Evolutionary conservation across 1,140 invertebrate species (phyloP).

Genomic region (Drosophila bifasciata): DNA sequence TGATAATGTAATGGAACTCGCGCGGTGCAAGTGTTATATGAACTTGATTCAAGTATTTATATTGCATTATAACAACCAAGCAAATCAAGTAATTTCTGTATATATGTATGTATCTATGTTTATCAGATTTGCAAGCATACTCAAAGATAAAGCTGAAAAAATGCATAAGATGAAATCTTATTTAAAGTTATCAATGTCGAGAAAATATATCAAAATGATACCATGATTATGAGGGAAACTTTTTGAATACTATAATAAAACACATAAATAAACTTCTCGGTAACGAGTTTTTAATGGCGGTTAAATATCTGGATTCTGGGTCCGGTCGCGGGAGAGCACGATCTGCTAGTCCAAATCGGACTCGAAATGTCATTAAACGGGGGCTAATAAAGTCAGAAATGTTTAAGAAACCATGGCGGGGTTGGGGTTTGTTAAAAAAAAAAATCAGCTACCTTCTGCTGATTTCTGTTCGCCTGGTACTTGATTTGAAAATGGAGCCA

Average conservation of each 20-base stretch:
- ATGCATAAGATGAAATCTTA: constrained; percentile 56
- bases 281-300: too few relatives aligned
- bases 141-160: constrained; percentile 44
- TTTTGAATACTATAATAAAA: constrained; percentile 69
- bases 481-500: too few relatives aligned
- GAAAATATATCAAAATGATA: constrained; percentile 57
- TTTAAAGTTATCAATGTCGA: constrained; percentile 64
- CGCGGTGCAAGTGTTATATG: constrained; percentile 18
- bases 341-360: too few relatives aligned
- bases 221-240: constrained; percentile 38
- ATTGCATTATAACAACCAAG: constrained; percentile 33
- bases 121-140: constrained; percentile 53
- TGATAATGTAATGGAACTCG: constrained; percentile 34
- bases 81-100: constrained; percentile 33
- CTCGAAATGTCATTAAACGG: too few relatives aligned
- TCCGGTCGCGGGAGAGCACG: too few relatives aligned
- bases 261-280: constrained; percentile 8
- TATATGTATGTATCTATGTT: constrained; percentile 51
- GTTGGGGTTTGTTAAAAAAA: too few relatives aligned
- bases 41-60: constrained; percentile 29
- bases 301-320: too few relatives aligned
- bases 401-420: too few relatives aligned
- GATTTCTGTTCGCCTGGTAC: too few relatives aligned
- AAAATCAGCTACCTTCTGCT: too few relatives aligned
- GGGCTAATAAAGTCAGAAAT: too few relatives aligned